Base-by-base conservation (phyloP, 2,113 vertebrate species). In the Phylloscopus whistleri region DNA sequence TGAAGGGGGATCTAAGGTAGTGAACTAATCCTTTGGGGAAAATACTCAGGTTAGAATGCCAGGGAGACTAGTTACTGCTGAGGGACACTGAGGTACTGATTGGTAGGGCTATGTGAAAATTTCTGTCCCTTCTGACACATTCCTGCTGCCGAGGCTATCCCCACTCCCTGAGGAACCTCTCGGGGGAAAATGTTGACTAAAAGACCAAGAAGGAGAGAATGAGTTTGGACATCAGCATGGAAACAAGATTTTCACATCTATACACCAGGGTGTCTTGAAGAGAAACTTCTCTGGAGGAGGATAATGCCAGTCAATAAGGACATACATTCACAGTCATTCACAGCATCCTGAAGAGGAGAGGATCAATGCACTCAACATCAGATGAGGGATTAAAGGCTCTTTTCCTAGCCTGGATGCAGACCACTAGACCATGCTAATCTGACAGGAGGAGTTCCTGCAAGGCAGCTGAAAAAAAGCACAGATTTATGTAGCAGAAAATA, bases 391-490 rank as follows among this genome's bases (percentile, higher is more conserved):
- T 86, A 93, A 81, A 89, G 72, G 91, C 33, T 95, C 82, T 95
- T 88, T 87, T 95, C 81, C 52, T 77, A 95, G 90, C 66, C 75
- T 90, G 81, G 82, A 94, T 90, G 83, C 90, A 96, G 90, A 90
- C 85, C 85, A 75, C 55, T 96, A 94, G 87, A 90, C 79, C 85
- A 90, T 43, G 52, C 56, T 92, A 90, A 95, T 93, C 88, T 95
- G 88, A 88, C 87, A 90, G 75, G 35, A 87, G 53, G 67, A 90
- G 72, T 15, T 94, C 20, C 75, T 84, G 52, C 68, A 88, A 89
- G 35, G 64, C 60, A 63, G 27, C 35, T 67, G 76, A 19, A 80
- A 84, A 84, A 84, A 89, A 64, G 6, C 67, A 62, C 15, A 67
- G 39, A 55, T 53, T 87, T 31, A 60, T 0, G 6, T 30, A 2